Base-by-base conservation (phyloP, 2,888 invertebrate genomes). In the Protophormia terraenovae region DNA sequence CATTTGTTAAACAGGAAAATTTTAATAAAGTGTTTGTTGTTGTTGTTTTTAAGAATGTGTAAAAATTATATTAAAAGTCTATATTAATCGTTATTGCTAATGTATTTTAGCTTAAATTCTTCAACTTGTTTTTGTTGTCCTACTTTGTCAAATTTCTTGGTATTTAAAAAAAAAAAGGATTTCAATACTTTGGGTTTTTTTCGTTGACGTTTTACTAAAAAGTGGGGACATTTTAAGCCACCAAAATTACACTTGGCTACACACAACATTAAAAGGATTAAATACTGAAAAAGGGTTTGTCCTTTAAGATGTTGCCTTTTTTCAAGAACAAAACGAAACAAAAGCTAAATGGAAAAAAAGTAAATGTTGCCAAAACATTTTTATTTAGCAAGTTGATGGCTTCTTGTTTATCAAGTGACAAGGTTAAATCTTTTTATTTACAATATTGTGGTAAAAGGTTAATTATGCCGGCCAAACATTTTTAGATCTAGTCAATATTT, bases 371-470 rank as follows among this genome's bases (percentile, higher is more conserved):
- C 53, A 67, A 73, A 78, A 67, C 67, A 78, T 71, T 81, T 78
- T 73, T 47, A 47, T 71, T 73, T 55, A 45, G 64, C 75, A 58
- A 60, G 64, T 75, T 75, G 71, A 85, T 82, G 82, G 78, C 71
- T 66, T 79, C 64, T 78, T 71, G 53, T 77, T 78, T 73, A 64
- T 75, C 75, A 53, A 79, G 71, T 85, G 78, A 85, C 85, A 85
- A 71, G 82, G 78, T 71, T 82, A 79, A 79, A 79, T 82, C 71
- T 50, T 66, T 83, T 72, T 81, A 69, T 82, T 82, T 79, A 85
- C 50, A 82, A 82, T 50, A 38, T 71, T 79, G 85, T 60, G 85
- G 85, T 71, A 85, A 85, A 85, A 79, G 85, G 85, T 85, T 85
- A 85, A 85, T 85, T 85, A 85, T 66, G 41, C 53, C 47, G 69